A percentile compares a stretch with the other conserved stretches of the same genome.
These are phyloP conservation scores for Oryzias sinensis DNA, from an alignment of 2,797 vertebrate species.

Conservation along the genomic window DNA sequence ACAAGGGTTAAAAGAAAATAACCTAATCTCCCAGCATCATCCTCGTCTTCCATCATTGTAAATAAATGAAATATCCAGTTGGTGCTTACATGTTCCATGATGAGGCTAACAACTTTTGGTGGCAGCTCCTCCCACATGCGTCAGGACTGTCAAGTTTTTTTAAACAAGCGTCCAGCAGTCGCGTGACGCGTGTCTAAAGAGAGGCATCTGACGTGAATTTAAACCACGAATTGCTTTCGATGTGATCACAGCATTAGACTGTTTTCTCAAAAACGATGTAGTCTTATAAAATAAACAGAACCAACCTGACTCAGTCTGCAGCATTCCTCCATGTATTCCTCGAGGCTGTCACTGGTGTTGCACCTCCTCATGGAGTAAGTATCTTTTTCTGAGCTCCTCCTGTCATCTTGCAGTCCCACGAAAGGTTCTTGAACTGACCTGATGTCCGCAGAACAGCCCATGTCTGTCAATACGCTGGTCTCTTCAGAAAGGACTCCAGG, in stretches of 20 bases:
- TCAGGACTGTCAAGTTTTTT: no score
- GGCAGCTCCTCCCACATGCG: no score
- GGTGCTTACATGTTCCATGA: no score
- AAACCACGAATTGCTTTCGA: background rate
- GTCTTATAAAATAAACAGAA: background rate
- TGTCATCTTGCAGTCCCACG: constrained; percentile 48
- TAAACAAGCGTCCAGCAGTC: no score
- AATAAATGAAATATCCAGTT: no score
- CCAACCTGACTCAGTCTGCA: constrained; percentile 87
- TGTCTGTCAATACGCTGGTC: constrained; percentile 11
- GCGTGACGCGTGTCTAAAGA: no score
- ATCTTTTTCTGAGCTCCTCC: constrained; percentile 52
- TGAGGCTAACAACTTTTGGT: no score
- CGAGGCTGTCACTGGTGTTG: constrained; percentile 80
- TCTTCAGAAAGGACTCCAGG: constrained; percentile 34
- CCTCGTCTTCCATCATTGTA: no score
- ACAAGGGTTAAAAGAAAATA: no score
- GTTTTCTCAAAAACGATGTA: background rate
- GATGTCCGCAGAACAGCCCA: constrained; percentile 40
- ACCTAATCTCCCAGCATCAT: no score
- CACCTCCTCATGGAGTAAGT: constrained; percentile 71
- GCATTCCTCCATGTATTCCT: constrained; percentile 89
- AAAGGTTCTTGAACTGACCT: constrained; percentile 38
- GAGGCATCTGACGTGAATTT: no score
- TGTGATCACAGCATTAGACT: background rate